Base-by-base conservation (phyloP, 2,797 vertebrate species). In the Chaetophractus vellerosus region DNA sequence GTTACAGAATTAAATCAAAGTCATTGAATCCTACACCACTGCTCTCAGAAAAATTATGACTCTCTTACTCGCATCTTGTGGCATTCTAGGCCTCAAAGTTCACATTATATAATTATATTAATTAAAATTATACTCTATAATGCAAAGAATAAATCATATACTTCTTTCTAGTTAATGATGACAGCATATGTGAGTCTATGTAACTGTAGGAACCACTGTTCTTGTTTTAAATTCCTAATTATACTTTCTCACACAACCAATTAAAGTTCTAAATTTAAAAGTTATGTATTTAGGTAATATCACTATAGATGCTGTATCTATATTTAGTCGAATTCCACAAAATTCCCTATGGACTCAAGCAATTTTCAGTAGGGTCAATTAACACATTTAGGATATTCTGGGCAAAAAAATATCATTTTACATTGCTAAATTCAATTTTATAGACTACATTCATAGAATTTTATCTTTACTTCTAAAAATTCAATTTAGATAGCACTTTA, bases 1-100 rank as follows among this genome's bases (percentile, higher is more conserved):
- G 26, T 90, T 76, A 94, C 33, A 92, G 8, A 95, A 81, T 26
- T 94, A 94, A 66, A 68, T 48, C 41, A 72, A 57, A 23, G 55
- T 86, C 28, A 68, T 28, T 68, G 9, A 87, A 82, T 72, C 63
- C 81, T 93, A 86, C 24, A 88, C n/a, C 38, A 31, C 4, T 61
- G 24, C 18, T 90, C 24, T 55, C 72, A 26, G n/a, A 92, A n/a
- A 45, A 81, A 84, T 36, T 66, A 21, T 71, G 64, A 87, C 48
- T 82, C 66, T 76, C 55, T 52, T 48, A 85, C 21, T 78, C 3
- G 33, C 26, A 87, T 87, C 23, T 21, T 21, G 78, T 21, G 48
- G 14, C 83, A 79, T 88, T 88, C 55, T 33, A 71, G 31, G 82
- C 31, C 36, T 72, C 55, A 48, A 89, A 82, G 76, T 92, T 52